These are phyloP conservation scores for Macrobrachium nipponense DNA, from an alignment of 1,140 invertebrate genomes.

Conservation along the genomic window DNA sequence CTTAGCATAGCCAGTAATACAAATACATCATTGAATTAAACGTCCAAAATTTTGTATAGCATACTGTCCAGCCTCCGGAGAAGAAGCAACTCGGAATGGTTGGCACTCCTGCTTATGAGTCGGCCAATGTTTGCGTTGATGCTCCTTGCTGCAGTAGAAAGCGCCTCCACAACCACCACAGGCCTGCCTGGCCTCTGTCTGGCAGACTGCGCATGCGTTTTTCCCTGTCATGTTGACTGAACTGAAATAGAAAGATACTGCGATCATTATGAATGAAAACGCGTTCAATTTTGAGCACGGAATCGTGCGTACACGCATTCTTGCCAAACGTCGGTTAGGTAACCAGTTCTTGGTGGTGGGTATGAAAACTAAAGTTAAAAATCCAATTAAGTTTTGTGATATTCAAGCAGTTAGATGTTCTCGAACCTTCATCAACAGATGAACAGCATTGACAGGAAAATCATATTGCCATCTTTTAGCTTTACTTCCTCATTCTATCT, in stretches of 20 bases:
- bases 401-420: too few species aligned
- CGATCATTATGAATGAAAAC: not conserved
- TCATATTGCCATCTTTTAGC: too few species aligned
- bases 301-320: not conserved
- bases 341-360: not conserved
- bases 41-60: not conserved
- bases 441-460: too few species aligned
- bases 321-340: not conserved
- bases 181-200: conserved; percentile 60
- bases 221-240: conserved; percentile 2
- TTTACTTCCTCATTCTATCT: too few species aligned
- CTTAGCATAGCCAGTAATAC: not conserved
- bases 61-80: conserved; percentile 68
- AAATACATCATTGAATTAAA: not conserved
- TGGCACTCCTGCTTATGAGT: conserved; percentile 69
- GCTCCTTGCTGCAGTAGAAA: conserved; percentile 68
- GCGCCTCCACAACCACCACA: conserved; percentile 67
- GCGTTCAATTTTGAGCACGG: not conserved
- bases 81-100: conserved; percentile 67
- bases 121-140: conserved; percentile 68
- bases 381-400: too few species aligned
- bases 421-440: too few species aligned
- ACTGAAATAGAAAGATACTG: not conserved
- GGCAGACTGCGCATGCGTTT: conserved; percentile 65
- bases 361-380: too few species aligned